These are phyloP conservation scores for Callosobruchus maculatus DNA, from an alignment of 2,888 invertebrate genomes.

Conservation along the genomic window DNA sequence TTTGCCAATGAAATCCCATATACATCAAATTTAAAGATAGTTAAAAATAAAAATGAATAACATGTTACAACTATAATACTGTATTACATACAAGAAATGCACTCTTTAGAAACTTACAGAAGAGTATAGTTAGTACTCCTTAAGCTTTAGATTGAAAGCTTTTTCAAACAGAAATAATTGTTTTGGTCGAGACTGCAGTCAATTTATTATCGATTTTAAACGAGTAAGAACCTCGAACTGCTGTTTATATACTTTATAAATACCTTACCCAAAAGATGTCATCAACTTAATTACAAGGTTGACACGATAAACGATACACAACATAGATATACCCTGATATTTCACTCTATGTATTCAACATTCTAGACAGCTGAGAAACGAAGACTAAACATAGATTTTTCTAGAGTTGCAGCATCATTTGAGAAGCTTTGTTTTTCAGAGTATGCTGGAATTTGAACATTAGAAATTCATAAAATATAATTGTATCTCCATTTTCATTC, in stretches of 20 bases:
- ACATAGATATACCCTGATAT: not conserved
- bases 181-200: not conserved
- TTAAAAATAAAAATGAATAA: slow-evolving; percentile 20
- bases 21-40: slow-evolving; percentile 30
- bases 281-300: not conserved
- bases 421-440: not conserved
- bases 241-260: not conserved
- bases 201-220: not conserved
- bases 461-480: too few species aligned
- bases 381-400: not conserved
- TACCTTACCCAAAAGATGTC: not conserved
- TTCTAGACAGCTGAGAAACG: not conserved
- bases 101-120: slow-evolving; percentile 86
- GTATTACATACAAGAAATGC: slow-evolving; percentile 90
- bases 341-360: not conserved
- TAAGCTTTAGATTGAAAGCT: not conserved
- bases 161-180: not conserved
- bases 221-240: not conserved
- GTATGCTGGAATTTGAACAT: too few species aligned
- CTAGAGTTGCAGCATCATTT: not conserved
- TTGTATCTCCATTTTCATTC: too few species aligned
- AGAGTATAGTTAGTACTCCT: slow-evolving; percentile 52
- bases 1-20: slow-evolving; percentile 28
- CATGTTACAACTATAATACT: slow-evolving; percentile 62
- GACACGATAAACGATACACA: not conserved